Percentiles rank a stretch among this genome's conserved stretches.
Evolutionary conservation across 2,113 vertebrate species (phyloP).

Genomic region (Madoqua kirkii): DNA sequence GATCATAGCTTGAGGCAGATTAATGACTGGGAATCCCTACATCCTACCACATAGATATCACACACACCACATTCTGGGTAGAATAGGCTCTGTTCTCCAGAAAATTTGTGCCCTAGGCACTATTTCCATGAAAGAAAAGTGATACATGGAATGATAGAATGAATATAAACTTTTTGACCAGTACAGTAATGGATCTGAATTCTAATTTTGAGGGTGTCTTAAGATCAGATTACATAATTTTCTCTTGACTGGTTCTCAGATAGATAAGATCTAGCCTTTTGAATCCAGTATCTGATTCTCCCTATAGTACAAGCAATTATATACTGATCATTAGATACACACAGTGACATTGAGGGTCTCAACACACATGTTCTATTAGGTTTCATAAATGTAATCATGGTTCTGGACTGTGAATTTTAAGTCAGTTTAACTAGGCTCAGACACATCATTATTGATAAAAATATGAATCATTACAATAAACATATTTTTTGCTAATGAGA

Average conservation of each 20-base stretch:
- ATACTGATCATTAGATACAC: background rate
- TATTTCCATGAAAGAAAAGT: background rate
- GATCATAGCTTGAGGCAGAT: background rate
- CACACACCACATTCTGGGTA: background rate
- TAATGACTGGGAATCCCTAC: background rate
- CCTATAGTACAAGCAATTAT: background rate
- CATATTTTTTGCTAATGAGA: background rate
- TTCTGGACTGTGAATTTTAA: background rate
- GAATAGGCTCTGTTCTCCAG: background rate
- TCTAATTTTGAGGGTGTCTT: background rate
- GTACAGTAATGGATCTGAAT: background rate
- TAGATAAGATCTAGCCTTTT: background rate
- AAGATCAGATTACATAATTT: background rate
- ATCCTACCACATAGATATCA: background rate
- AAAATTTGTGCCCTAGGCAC: background rate
- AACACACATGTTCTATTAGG: background rate
- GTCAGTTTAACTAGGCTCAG: background rate
- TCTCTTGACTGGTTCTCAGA: background rate
- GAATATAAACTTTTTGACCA: background rate
- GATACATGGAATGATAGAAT: background rate
- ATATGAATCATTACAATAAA: background rate
- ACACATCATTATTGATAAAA: background rate
- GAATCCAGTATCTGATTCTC: background rate
- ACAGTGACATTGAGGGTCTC: background rate
- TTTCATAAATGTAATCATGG: background rate